Evolutionary conservation across 2,113 vertebrate species (phyloP).

Genomic region (Bujurquina vittata): DNA sequence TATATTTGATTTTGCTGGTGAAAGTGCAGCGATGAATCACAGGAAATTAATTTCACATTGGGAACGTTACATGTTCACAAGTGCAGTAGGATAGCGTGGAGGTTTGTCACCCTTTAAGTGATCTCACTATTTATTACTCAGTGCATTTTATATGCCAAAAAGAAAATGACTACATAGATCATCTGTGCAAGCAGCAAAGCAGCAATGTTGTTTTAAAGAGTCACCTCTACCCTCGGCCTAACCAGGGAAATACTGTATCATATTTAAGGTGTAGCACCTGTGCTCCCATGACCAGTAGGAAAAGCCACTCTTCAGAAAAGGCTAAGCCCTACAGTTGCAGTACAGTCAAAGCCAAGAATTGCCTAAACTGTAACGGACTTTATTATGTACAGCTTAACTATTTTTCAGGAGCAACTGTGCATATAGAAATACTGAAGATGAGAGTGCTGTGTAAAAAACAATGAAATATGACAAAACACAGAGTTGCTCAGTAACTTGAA

Average conservation of each 20-base stretch:
- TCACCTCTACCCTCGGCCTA: not conserved
- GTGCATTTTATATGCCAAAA: not conserved
- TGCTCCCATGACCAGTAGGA: not conserved
- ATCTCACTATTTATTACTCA: not conserved
- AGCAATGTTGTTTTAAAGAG: not conserved
- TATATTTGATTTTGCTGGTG: not conserved
- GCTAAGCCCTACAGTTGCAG: not conserved
- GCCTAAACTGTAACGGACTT: not conserved
- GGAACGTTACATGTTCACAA: not conserved
- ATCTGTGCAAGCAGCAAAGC: not conserved
- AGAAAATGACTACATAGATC: not conserved
- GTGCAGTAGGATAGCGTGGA: not conserved
- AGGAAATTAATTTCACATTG: no score
- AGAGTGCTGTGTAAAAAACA: no score
- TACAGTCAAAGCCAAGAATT: not conserved
- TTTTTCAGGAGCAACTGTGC: not conserved
- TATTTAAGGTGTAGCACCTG: not conserved
- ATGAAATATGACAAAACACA: not conserved
- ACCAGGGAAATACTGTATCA: not conserved
- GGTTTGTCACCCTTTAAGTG: not conserved
- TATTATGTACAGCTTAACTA: not conserved
- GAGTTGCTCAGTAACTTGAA: not conserved
- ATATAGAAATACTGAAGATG: not conserved
- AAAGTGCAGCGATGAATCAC: not conserved
- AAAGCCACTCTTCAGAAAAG: not conserved